Evolutionary conservation across 2,888 invertebrate species (phyloP), one percentile per base, ranked within the genome.

Genomic region (Altica lythri): DNA sequence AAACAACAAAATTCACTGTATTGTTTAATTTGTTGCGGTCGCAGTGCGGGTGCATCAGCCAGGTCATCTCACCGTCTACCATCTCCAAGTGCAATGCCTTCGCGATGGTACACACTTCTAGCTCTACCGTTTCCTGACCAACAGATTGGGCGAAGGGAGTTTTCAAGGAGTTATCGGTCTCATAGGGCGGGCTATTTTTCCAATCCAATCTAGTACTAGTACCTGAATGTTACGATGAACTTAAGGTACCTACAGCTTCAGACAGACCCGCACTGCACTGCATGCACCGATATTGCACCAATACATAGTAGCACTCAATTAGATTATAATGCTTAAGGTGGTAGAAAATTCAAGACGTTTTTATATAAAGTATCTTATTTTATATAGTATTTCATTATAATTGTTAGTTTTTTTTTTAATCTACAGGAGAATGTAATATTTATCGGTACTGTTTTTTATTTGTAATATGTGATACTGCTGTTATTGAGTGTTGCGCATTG

Each of bases 111-210:
- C 82, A 92, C 92, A 60, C 85, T 93, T 70, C 85, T 93, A 77
- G 93, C 93, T 66, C 83, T 93, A 72, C 93, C 93, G 66, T 94
- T 94, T 80, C 92, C 92, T 72, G 93, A 94, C 81, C 92, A 93
- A 81, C 92, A 92, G 77, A 86, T 93, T 71, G 93, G 91, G 68
- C 81, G 92, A 72, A 84, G 93, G 61, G 92, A 93, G 79, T 86
- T 90, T 71, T 86, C 85, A 65, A 84, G 90, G 70, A 84, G 85
- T 71, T 86, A 85, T 75, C 83, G 87, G 58, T 83, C 83, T 72
- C 87, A 87, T 72, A 80, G 83, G 67, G 92, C 92, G 69, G 93
- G 92, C 73, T 90, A 90, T 80, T 93, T 92, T 83, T 92, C 92
- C 80, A 90, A 90, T 78, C 89, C 89, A 54, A 81, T 85, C 78